phyloP scores from a whole-genome alignment of 2,888 invertebrate species.

The Leptothorax acervorum region DNA sequence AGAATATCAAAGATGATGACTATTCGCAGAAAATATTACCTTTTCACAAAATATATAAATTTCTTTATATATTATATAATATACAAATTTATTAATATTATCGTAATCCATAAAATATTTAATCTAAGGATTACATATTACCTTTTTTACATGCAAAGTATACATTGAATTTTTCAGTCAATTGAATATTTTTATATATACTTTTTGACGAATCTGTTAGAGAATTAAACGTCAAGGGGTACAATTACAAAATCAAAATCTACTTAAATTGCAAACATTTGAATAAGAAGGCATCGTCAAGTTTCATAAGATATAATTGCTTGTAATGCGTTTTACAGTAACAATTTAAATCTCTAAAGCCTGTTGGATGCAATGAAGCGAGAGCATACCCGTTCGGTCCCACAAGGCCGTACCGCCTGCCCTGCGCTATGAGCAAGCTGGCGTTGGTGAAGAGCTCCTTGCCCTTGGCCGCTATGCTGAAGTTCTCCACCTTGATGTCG shows the following conservation, averaged over 20 bases:
- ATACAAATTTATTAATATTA: neutral
- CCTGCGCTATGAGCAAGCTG: constrained; percentile 95
- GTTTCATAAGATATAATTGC: neutral
- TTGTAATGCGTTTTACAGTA: neutral
- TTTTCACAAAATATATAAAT: neutral
- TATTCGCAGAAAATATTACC: neutral
- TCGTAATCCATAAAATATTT: neutral
- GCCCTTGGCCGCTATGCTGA: constrained; percentile 98
- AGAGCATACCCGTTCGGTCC: constrained; percentile 96
- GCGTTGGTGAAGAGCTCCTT: constrained; percentile 99
- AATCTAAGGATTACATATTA: neutral
- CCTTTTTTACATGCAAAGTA: neutral
- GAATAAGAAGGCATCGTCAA: neutral
- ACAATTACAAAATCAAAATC: neutral
- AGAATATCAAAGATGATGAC: neutral
- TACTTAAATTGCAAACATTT: neutral
- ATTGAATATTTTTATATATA: neutral
- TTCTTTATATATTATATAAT: constrained; percentile 27
- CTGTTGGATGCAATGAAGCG: neutral
- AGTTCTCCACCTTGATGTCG: constrained; percentile 99
- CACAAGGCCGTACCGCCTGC: constrained; percentile 98
- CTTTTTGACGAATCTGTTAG: neutral
- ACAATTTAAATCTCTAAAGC: neutral
- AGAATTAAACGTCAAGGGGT: neutral
- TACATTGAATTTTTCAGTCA: neutral